A percentile compares a stretch with the other conserved stretches of the same genome.
Evolutionary conservation across 2,888 invertebrate genomes (phyloP).

Genomic region (Agelastica alni): DNA sequence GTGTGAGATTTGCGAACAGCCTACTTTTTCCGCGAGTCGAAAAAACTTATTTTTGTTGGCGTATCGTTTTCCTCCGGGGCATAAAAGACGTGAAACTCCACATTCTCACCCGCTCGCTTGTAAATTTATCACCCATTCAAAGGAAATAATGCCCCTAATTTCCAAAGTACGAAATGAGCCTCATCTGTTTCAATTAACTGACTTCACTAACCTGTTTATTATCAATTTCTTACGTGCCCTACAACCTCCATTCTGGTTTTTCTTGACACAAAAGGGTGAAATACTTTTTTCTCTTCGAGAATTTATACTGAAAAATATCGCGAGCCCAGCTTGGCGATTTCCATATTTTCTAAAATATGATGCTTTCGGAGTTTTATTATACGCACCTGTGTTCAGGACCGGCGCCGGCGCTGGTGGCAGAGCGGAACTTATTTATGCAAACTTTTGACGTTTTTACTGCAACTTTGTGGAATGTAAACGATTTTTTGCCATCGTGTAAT

Average conservation of each 20-base stretch:
- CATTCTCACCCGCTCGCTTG: not conserved
- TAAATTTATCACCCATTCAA: slow-evolving; percentile 26
- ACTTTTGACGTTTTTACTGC: too few relatives aligned
- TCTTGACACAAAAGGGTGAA: slow-evolving; percentile 9
- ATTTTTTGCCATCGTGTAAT: too few relatives aligned
- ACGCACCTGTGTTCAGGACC: slow-evolving; percentile 8
- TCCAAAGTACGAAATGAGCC: slow-evolving; percentile 25
- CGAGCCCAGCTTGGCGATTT: not conserved
- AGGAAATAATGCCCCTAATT: slow-evolving; percentile 25
- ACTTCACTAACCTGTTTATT: slow-evolving; percentile 29
- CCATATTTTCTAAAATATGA: slow-evolving; percentile 11
- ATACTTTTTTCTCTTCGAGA: slow-evolving; percentile 10
- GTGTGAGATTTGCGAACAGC: too few relatives aligned
- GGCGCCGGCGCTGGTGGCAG: too few relatives aligned
- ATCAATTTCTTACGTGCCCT: slow-evolving; percentile 24
- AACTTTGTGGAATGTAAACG: too few relatives aligned
- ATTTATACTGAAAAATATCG: slow-evolving; percentile 9
- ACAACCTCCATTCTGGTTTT: slow-evolving; percentile 10
- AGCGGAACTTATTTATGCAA: not conserved
- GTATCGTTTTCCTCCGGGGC: too few relatives aligned
- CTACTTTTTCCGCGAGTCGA: too few relatives aligned
- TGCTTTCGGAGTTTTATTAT: not conserved
- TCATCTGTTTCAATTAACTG: slow-evolving; percentile 29
- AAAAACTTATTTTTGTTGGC: too few relatives aligned
- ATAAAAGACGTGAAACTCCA: too few relatives aligned